Base-by-base conservation (phyloP, 1,140 invertebrate genomes). In the Penaeus japonicus region DNA sequence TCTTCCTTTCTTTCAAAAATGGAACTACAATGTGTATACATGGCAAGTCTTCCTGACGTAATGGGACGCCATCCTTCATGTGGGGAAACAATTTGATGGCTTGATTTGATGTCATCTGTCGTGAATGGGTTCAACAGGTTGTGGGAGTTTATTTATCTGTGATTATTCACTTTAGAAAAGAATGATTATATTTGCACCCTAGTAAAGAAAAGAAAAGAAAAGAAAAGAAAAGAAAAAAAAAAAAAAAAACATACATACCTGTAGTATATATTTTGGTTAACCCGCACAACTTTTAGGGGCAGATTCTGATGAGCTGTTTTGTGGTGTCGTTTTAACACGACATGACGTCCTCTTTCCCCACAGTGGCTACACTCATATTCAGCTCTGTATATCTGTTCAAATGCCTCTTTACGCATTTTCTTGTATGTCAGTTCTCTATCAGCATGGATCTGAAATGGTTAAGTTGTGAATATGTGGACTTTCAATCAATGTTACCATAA, bases 301-400 rank as follows among this genome's bases (percentile, higher is more conserved):
- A 88, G 78, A 27, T 30, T 77, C 24, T 55, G 32, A 27, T 86
- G 85, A 53, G 85, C 30, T 12, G 35, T 24, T 75, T 79, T 86
- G 35, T 86, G 85, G 54, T 88, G 87, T 5, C 35, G 65, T 7
- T 24, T 75, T 54, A 83, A 83, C 27, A 32, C 24, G 4, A 32
- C 35, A 15, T 88, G 80, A 39, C 87, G 87, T 10, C 65, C 87
- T 39, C 54, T 35, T 30, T 83, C 70, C n/a, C 80, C 62, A 47
- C 87, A 88, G 27, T 88, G 57, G 47, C 73, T 30, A 77, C 87
- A 88, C 70, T 88, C 81, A 32, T 83, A 88, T 59, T 88, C 87
- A 15, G 79, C 79, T 27, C 79, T 80, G 39, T 59, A 88, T 17
- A 88, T 65, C 54, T 88, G 47, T 24, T 88, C 80, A 82, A 83